Evolutionary conservation across 2,888 invertebrate species (phyloP).

Genomic region (Synergus umbraculus): DNA sequence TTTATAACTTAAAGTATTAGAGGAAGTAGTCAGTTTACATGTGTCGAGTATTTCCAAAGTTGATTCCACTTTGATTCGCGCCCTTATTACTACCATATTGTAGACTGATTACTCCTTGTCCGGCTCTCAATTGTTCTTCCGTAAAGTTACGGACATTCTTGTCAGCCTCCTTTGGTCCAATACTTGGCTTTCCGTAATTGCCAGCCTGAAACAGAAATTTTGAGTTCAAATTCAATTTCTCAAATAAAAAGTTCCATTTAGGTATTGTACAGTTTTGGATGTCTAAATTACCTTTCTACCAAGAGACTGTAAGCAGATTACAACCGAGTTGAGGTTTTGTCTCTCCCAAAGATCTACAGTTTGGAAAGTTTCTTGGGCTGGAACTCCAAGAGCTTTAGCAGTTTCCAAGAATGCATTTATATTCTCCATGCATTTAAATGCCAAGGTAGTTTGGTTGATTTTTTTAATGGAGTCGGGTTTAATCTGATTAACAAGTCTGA

Average conservation of each 20-base stretch:
- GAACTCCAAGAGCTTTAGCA: conserved; percentile 92
- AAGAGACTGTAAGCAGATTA: conserved; percentile 95
- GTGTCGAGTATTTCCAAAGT: conserved; percentile 97
- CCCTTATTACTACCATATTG: conserved; percentile 99
- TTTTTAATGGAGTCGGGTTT: conserved; percentile 93
- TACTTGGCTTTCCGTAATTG: conserved; percentile 90
- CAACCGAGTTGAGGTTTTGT: conserved; percentile 96
- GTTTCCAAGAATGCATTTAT: conserved; percentile 95
- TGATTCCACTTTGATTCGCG: conserved; percentile 96
- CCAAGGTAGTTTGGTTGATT: conserved; percentile 92
- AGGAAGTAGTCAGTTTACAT: conserved; percentile 84
- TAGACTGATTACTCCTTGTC: conserved; percentile 94
- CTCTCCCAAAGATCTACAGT: conserved; percentile 98
- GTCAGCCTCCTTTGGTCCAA: conserved; percentile 97
- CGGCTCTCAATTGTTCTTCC: conserved; percentile 95
- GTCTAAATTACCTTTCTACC: conserved; percentile 89
- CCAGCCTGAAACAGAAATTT: conserved; percentile 82
- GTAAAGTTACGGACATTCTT: conserved; percentile 96
- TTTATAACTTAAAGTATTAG: conserved; percentile 28
- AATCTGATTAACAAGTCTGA: conserved; percentile 90
- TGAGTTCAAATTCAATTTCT: not conserved
- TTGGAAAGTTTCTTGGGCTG: conserved; percentile 96
- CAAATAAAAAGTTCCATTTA: conserved; percentile 41
- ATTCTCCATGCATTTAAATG: conserved; percentile 99
- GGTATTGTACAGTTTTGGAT: too few relatives aligned